Base-by-base conservation (phyloP, 2,888 invertebrate species). In the Eilema caniola region DNA sequence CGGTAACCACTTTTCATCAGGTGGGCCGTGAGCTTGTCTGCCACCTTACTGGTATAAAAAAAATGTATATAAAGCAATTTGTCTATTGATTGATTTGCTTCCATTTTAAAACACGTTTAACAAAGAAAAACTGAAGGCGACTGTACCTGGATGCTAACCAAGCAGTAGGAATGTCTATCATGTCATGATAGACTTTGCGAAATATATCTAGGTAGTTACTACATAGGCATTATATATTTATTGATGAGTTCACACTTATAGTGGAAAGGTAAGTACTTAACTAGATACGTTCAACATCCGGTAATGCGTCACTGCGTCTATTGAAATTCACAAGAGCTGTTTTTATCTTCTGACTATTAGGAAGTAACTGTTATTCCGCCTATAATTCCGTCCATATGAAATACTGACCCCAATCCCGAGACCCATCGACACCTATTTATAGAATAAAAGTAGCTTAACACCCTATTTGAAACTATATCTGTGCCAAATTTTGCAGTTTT, bases 271-370 rank as follows among this genome's bases (percentile, higher is more conserved):
- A 79, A n/a, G 53, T 53, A 53, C 20, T 20, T n/a, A 47, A 47
- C 47, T 47, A 47, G 8, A 47, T 47, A 47, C 53, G n/a, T 53
- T 10, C 53, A n/a, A 74, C 70, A 72, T 83, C 82, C 82, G 80
- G 78, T 65, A 70, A 74, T 86, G 78, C 82, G 83, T 86, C 87
- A 88, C 76, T 76, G 12, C 3, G 1, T 37, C 33, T 66, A 70
- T 69, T 75, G 62, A 60, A 33, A 47, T 63, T 65, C 47, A 12
- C 33, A 37, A n/a, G n/a, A 20, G 20, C 47, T 47, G 47, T 47
- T 16, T 5, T 20, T 20, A 20, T 7, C 20, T 20, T 16, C 47
- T 20, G 20, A 16, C 47, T 47, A 47, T 47, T 47, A 28, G 5
- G 3, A 28, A 41, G 16, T 20, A 47, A 16, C 20, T 20, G 12